Evolutionary conservation across 2,888 invertebrate genomes (phyloP).

Genomic region (Hoplodrina blanda): DNA sequence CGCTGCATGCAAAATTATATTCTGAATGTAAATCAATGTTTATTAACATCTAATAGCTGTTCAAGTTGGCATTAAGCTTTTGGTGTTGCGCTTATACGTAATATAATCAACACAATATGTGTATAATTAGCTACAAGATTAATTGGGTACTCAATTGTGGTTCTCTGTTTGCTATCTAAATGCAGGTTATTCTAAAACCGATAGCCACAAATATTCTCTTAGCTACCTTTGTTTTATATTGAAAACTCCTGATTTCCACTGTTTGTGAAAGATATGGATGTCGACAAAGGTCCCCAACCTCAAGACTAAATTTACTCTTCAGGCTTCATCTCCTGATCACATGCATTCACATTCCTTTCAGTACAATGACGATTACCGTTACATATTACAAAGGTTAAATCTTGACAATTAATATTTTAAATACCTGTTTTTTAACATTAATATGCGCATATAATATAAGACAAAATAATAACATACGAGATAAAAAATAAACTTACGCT

Average conservation of each 20-base stretch:
- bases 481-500: slow-evolving; percentile 70
- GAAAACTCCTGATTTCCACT: not conserved
- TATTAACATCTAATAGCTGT: slow-evolving; percentile 2
- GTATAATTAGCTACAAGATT: not conserved
- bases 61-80: not conserved
- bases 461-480: slow-evolving; percentile 45
- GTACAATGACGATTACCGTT: slow-evolving; percentile 47
- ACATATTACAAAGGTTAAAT: slow-evolving; percentile 43
- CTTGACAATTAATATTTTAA: slow-evolving; percentile 42
- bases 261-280: not conserved
- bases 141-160: too few species aligned
- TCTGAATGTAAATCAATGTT: not conserved
- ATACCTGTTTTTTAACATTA: slow-evolving; percentile 41
- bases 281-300: slow-evolving; percentile 8
- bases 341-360: slow-evolving; percentile 35
- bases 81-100: not conserved
- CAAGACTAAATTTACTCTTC: slow-evolving; percentile 19
- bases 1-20: not conserved
- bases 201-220: not conserved
- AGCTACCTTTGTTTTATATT: slow-evolving; percentile 5
- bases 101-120: not conserved
- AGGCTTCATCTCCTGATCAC: slow-evolving; percentile 15
- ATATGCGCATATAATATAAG: slow-evolving; percentile 26
- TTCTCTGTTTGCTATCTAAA: not conserved
- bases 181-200: not conserved